These are phyloP conservation scores for Aptenodytes forsteri DNA, from an alignment of 2,113 vertebrate genomes.

Conservation along the genomic window DNA sequence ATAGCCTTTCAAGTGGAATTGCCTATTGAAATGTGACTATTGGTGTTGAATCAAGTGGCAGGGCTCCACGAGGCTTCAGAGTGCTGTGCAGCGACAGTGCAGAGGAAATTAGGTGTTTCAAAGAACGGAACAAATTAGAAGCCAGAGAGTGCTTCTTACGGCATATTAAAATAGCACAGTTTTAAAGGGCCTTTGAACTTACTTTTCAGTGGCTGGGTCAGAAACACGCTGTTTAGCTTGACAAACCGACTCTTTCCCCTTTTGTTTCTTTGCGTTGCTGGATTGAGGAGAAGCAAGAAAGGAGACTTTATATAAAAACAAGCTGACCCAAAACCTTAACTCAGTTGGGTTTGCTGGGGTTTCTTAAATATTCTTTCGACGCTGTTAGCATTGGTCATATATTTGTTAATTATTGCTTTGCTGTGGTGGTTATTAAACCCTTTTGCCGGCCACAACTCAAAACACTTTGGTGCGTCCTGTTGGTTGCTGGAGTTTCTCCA, in stretches of 20 bases:
- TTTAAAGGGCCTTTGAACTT: slow-evolving; percentile 43
- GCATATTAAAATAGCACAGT: slow-evolving; percentile 29
- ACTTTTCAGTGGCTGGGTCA: slow-evolving; percentile 9
- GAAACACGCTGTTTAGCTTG: background rate
- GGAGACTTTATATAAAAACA: background rate
- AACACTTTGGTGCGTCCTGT: background rate
- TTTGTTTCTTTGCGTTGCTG: background rate
- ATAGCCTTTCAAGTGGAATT: slow-evolving; percentile 55
- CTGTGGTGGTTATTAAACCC: background rate
- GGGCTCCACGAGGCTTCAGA: slow-evolving; percentile 10
- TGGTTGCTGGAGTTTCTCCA: background rate
- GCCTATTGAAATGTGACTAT: slow-evolving; percentile 48
- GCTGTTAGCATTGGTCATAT: background rate
- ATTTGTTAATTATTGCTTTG: background rate
- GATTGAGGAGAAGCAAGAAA: background rate
- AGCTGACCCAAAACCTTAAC: background rate
- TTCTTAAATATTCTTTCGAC: background rate
- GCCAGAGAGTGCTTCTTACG: background rate
- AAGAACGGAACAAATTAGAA: slow-evolving; percentile 55
- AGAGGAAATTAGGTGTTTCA: slow-evolving; percentile 53
- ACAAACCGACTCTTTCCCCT: background rate
- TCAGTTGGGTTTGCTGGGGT: background rate
- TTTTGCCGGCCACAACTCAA: background rate
- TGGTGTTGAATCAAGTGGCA: slow-evolving; percentile 41
- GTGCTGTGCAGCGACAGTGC: slow-evolving; percentile 31